Evolutionary conservation across 2,888 invertebrate species (phyloP).

Genomic region (Eilema griseolum): DNA sequence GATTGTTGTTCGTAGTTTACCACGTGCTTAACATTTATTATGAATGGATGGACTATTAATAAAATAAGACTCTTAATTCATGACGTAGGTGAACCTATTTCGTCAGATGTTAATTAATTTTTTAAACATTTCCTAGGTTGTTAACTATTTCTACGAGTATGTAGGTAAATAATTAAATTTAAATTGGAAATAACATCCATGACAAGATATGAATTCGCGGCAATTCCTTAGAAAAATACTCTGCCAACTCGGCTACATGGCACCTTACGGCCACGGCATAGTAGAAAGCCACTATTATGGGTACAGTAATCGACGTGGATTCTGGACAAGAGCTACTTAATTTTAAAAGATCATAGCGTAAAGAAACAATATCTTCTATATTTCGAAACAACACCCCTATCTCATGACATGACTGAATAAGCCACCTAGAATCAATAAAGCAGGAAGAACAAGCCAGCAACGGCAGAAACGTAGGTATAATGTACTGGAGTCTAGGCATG

Average conservation of each 20-base stretch:
- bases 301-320: too few species aligned
- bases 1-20: not conserved
- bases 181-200: not conserved
- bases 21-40: not conserved
- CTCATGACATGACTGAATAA: constrained; percentile 10
- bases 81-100: not conserved
- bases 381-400: not conserved
- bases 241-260: not conserved
- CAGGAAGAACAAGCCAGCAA: constrained; percentile 25
- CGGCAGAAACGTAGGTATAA: constrained; percentile 27
- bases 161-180: too few species aligned
- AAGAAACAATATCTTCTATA: not conserved
- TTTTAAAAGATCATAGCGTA: not conserved
- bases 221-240: not conserved
- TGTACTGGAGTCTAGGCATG: constrained; percentile 23
- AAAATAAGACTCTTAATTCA: not conserved
- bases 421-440: constrained; percentile 25
- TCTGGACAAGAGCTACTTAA: too few species aligned
- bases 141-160: not conserved
- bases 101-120: not conserved
- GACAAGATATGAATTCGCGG: not conserved
- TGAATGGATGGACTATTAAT: not conserved
- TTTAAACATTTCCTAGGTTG: not conserved
- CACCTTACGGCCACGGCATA: not conserved
- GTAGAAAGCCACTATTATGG: not conserved